Evolutionary conservation across 2,888 invertebrate species (phyloP), one percentile per base, ranked within the genome.

Genomic region (Pecten maximus): DNA sequence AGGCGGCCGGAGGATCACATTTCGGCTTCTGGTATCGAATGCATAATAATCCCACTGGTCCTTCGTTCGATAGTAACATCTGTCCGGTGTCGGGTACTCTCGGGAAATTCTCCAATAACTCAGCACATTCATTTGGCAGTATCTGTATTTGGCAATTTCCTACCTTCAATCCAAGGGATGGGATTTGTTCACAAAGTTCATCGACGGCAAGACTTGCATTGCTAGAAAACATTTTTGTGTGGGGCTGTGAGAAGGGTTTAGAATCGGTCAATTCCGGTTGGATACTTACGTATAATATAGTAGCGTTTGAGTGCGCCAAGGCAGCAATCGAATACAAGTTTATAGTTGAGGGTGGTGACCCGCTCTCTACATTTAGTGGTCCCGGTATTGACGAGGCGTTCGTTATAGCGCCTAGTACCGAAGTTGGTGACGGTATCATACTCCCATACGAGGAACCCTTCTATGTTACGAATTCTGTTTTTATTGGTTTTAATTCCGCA

Each of bases 11-110:
- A 12, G 96, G 96, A 0, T 94, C 95, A 0, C 96, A 96, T 90
- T 96, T 96, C 93, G 96, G 96, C 8, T 96, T 93, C 92, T 96
- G 96, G 96, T 96, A 96, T 93, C 91, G 96, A 88, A 95, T 96
- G 95, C 95, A 95, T 50, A 60, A 40, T 0, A 94, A 95, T 90
- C 96, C 96, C 0, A 94, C 94, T 40, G 96, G 96, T 10, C 96
- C 96, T 0, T 96, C 96, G 15, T 94, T 92, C 90, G 94, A 94
- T 39, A 28, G 91, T 0, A 89, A 89, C 87, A 93, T 96, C 40
- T 96, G 96, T 90, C 96, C 96, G 15, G 91, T 93, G 12, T 92
- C 94, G 74, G 94, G 93, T 10, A 95, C 94, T 2, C 92, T 96
- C 0, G 95, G 94, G n/a, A 90, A 90, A n/a, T 96, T 96, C 91